A percentile compares a stretch with the other conserved stretches of the same genome.
phyloP scores from a whole-genome alignment of 2,888 invertebrate species.

The Reticulitermes lucifugus region DNA sequence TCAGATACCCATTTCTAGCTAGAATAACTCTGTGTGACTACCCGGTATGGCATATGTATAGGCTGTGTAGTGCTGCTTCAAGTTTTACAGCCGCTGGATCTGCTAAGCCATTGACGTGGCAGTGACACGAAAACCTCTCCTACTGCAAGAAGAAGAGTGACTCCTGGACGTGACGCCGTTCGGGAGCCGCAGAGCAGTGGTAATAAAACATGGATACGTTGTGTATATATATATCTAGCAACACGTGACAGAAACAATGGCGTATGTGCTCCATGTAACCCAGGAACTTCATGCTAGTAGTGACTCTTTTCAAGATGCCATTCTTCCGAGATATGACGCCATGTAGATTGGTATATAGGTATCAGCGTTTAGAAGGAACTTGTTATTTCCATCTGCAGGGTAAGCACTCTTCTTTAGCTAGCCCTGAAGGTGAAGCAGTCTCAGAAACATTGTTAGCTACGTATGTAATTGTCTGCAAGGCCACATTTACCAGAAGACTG shows the following conservation, averaged over 20 bases:
- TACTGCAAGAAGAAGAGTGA: background rate
- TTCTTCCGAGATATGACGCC: too few relatives aligned
- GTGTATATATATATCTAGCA: background rate
- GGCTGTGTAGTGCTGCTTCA: background rate
- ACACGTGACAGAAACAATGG: background rate
- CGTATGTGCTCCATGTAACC: background rate
- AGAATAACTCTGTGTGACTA: background rate
- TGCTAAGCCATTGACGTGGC: conserved; percentile 30
- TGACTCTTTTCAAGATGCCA: too few relatives aligned
- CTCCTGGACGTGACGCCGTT: conserved; percentile 30
- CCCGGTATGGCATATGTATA: background rate
- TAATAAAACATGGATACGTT: conserved; percentile 35
- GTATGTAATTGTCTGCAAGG: too few relatives aligned
- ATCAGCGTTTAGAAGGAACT: too few relatives aligned
- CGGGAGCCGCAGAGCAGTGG: conserved; percentile 18
- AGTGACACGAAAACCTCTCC: conserved; percentile 39
- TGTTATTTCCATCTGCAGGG: too few relatives aligned
- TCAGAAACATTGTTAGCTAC: too few relatives aligned
- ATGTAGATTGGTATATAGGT: too few relatives aligned
- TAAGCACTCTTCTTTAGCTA: too few relatives aligned
- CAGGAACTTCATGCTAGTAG: too few relatives aligned
- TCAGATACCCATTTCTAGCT: conserved; percentile 3
- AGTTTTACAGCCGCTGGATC: conserved; percentile 33
- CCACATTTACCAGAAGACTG: too few relatives aligned
- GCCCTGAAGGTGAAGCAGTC: too few relatives aligned